Evolutionary conservation across 2,797 vertebrate genomes (phyloP).

Genomic region (Somateria mollissima): DNA sequence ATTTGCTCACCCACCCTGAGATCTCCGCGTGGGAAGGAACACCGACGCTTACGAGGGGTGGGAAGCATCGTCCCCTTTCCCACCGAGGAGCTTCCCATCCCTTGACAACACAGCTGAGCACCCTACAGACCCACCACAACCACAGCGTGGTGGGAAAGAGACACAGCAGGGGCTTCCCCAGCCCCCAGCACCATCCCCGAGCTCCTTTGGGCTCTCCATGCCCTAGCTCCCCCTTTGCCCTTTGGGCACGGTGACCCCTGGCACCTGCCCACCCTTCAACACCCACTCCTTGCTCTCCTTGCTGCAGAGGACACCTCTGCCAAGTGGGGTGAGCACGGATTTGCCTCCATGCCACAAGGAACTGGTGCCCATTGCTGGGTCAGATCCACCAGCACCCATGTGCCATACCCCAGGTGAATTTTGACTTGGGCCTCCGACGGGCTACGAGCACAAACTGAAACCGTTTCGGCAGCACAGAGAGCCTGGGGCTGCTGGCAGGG

Average conservation of each 20-base stretch:
- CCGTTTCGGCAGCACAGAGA: too few species aligned
- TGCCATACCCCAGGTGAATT: too few species aligned
- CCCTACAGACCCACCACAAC: background rate
- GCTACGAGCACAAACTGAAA: too few species aligned
- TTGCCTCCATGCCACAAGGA: background rate
- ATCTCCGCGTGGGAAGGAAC: background rate
- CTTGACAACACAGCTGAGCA: background rate
- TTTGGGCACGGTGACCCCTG: rapidly evolving
- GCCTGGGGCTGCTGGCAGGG: too few species aligned
- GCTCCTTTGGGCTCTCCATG: too few species aligned
- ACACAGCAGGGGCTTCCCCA: too few species aligned
- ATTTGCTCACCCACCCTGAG: rapidly evolving
- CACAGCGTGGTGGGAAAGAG: background rate
- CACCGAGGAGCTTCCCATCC: background rate
- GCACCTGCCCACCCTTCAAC: background rate
- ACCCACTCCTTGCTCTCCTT: too few species aligned
- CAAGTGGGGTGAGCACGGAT: background rate
- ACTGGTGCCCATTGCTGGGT: background rate
- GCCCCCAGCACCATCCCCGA: too few species aligned
- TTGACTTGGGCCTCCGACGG: too few species aligned
- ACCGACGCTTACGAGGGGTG: too few species aligned
- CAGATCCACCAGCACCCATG: too few species aligned
- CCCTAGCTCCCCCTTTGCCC: rapidly evolving
- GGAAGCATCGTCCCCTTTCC: background rate
- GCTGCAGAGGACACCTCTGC: background rate